phyloP scores from a whole-genome alignment of 2,888 invertebrate species.

The Cheilosia urbana region DNA sequence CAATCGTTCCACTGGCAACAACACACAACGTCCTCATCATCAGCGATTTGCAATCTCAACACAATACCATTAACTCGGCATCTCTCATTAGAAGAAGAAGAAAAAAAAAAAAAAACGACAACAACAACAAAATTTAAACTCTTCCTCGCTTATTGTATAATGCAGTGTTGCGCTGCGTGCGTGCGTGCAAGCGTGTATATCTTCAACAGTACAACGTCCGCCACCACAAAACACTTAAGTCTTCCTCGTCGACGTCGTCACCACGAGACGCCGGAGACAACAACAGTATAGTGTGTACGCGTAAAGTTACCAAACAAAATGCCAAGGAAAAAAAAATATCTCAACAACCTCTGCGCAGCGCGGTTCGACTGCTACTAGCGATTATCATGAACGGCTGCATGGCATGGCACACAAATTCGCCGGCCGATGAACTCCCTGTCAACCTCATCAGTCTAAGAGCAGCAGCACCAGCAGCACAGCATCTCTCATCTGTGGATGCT shows the following conservation, averaged over 20 bases:
- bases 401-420: constrained; percentile 65
- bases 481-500: constrained; percentile 14
- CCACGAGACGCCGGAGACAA: constrained; percentile 42
- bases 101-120: background rate
- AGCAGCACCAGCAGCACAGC: constrained; percentile 24
- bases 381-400: constrained; percentile 64
- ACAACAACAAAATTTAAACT: constrained; percentile 5
- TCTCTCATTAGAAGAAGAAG: constrained; percentile 34
- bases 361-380: constrained; percentile 71
- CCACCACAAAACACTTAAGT: constrained; percentile 36
- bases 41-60: constrained; percentile 42
- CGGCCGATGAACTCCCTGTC: constrained; percentile 71
- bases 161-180: constrained; percentile 10
- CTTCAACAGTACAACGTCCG: constrained; percentile 21
- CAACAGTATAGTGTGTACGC: constrained; percentile 28
- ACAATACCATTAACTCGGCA: constrained; percentile 33
- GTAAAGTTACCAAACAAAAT: constrained; percentile 50
- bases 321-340: constrained; percentile 25
- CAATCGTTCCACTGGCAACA: constrained; percentile 2
- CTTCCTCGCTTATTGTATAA: constrained; percentile 10
- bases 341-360: constrained; percentile 65
- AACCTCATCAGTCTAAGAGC: constrained; percentile 30
- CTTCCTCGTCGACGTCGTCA: constrained; percentile 20
- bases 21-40: constrained; percentile 20
- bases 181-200: background rate